phyloP scores from a whole-genome alignment of 2,888 invertebrate species.

The Dichetophora obliterata region DNA sequence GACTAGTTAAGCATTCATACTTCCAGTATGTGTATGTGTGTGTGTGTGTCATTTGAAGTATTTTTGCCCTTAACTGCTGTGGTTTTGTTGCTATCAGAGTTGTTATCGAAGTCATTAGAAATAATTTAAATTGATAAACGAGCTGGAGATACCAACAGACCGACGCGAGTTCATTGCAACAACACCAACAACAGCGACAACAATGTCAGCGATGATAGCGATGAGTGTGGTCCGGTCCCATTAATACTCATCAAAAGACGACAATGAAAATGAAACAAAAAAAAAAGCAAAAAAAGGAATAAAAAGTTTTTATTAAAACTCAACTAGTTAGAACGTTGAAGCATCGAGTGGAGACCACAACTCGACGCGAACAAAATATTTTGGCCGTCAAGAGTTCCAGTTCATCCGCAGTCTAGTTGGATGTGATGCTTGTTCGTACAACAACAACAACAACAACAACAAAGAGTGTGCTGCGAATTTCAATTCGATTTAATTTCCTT shows the following conservation, averaged over 20 bases:
- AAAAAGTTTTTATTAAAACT: background rate
- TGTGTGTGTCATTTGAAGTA: background rate
- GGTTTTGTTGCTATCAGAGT: background rate
- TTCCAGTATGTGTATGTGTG: too few species aligned
- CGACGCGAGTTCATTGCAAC: background rate
- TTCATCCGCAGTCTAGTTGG: background rate
- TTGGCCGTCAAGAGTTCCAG: background rate
- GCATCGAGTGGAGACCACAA: too few species aligned
- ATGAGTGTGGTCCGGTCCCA: background rate
- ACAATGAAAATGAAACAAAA: background rate
- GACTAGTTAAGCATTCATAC: too few species aligned
- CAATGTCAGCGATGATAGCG: background rate
- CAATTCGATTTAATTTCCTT: constrained; percentile 1
- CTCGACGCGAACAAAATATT: background rate
- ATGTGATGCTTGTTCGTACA: background rate
- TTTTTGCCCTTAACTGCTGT: background rate
- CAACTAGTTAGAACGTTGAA: background rate
- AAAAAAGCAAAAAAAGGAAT: background rate
- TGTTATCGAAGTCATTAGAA: constrained; percentile 28
- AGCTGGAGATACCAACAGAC: background rate
- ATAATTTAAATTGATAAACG: constrained; percentile 36
- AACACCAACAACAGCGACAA: background rate
- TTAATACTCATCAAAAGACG: constrained; percentile 6
- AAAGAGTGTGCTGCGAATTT: background rate
- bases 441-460: background rate